phyloP scores from a whole-genome alignment of 2,888 invertebrate genomes.

The Athripsodes cinereus region DNA sequence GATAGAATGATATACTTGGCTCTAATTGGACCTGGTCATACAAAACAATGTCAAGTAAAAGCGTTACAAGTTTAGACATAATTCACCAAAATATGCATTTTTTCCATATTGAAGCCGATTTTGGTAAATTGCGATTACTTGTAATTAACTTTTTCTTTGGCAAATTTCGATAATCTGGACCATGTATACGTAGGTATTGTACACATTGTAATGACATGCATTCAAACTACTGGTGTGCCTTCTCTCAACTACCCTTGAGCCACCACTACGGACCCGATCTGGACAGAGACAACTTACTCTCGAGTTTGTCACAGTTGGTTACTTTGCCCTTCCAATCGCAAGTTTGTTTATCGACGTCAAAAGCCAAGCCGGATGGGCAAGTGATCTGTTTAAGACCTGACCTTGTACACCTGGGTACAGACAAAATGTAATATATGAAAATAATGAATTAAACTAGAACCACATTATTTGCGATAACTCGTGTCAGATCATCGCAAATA shows the following conservation, averaged over 20 bases:
- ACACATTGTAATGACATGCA: conserved; percentile 19
- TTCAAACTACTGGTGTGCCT: conserved; percentile 24
- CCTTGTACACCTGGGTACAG: conserved; percentile 81
- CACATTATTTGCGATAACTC: neutral
- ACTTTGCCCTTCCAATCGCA: conserved; percentile 99
- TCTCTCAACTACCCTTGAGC: conserved; percentile 32
- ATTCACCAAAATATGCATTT: too few species aligned
- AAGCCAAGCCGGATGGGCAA: conserved; percentile 94
- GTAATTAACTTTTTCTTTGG: too few species aligned
- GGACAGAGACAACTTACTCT: conserved; percentile 69
- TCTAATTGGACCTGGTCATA: neutral
- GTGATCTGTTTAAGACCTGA: conserved; percentile 95
- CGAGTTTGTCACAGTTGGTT: conserved; percentile 91
- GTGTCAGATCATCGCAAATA: neutral
- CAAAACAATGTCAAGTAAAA: neutral
- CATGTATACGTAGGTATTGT: neutral
- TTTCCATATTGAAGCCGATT: neutral
- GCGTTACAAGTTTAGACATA: neutral
- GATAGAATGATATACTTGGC: too few species aligned
- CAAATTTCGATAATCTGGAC: neutral
- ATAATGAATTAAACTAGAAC: conserved; percentile 4
- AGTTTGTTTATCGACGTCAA: conserved; percentile 96
- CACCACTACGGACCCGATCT: conserved; percentile 37
- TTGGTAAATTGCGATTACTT: neutral
- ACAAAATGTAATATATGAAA: conserved; percentile 47